A percentile compares a stretch with the other conserved stretches of the same genome.
These are phyloP conservation scores for Lucinisca nassula DNA, from an alignment of 2,888 invertebrate species.

Conservation along the genomic window DNA sequence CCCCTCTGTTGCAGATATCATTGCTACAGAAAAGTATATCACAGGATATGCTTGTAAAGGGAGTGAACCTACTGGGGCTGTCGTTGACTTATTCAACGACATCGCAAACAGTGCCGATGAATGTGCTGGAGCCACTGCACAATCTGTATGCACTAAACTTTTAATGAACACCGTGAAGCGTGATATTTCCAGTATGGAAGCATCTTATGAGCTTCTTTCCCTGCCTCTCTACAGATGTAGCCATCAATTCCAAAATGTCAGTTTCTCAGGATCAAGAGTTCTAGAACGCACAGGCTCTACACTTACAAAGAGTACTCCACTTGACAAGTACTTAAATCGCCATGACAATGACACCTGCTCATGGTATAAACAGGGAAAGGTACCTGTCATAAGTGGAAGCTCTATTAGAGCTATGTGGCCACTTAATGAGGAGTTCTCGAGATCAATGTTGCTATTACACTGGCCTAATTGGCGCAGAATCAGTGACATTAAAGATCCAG, in stretches of 20 bases:
- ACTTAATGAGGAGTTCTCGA: conserved; percentile 52
- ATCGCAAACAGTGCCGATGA: neutral
- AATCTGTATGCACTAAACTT: conserved; percentile 49
- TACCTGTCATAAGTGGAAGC: neutral
- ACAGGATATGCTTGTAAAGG: conserved; percentile 7
- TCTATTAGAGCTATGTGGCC: conserved; percentile 56
- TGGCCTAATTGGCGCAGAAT: conserved; percentile 68
- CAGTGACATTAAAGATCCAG: conserved; percentile 53
- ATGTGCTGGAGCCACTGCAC: conserved; percentile 8
- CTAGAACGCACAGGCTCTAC: conserved; percentile 27
- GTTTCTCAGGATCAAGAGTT: conserved; percentile 53
- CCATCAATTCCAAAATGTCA: conserved; percentile 58
- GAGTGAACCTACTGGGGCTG: neutral
- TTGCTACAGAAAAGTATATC: neutral
- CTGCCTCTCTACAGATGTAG: conserved; percentile 51
- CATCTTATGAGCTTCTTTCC: conserved; percentile 51
- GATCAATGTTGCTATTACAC: conserved; percentile 56
- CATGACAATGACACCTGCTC: no score
- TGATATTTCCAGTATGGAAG: conserved; percentile 60
- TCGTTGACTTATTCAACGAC: neutral
- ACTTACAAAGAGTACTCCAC: conserved; percentile 35
- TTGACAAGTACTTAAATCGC: conserved; percentile 45
- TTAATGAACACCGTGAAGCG: conserved; percentile 61
- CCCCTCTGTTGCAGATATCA: conserved; percentile 45
- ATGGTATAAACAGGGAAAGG: no score